Percentiles rank a stretch among this genome's conserved stretches.
Conservation (phyloP, 2,888 invertebrate species). For the Podotricha telesiphe region DNA sequence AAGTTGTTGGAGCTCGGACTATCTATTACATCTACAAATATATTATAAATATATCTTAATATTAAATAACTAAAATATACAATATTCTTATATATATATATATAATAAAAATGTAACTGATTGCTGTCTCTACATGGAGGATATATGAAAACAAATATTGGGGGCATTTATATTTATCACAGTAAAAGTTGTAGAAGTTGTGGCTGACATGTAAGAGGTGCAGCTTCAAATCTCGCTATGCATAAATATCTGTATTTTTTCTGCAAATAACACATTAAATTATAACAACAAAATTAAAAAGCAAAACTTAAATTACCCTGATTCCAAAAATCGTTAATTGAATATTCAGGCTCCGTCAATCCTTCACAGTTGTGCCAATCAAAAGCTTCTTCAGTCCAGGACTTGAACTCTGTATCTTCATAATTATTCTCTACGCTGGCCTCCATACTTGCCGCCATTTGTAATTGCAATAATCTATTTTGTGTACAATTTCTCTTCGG, state of each 20-base stretch:
- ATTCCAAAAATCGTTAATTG: not conserved
- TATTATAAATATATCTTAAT: not conserved
- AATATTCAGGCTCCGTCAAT: not conserved
- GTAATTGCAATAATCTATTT: slow-evolving; percentile 5
- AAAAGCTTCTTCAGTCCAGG: not conserved
- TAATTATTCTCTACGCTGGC: not conserved
- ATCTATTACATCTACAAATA: not conserved
- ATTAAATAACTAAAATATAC: not conserved
- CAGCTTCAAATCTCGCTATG: no score
- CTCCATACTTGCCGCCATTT: slow-evolving; percentile 13
- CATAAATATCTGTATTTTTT: no score
- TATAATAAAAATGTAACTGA: not conserved
- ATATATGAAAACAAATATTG: no score
- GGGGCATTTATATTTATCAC: no score
- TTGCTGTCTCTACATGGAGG: no score
- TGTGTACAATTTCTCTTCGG: not conserved
- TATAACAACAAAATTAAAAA: no score
- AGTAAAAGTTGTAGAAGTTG: no score
- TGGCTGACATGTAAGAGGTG: no score
- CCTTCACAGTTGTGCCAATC: slow-evolving; percentile 7
- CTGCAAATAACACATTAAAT: no score
- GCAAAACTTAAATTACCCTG: not conserved
- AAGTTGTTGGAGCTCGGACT: not conserved
- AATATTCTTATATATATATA: no score
- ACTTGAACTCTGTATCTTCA: slow-evolving; percentile 4